A percentile compares a stretch with the other conserved stretches of the same genome.
Evolutionary conservation across 2,797 vertebrate species (phyloP).

Genomic region (Octomys mimax): DNA sequence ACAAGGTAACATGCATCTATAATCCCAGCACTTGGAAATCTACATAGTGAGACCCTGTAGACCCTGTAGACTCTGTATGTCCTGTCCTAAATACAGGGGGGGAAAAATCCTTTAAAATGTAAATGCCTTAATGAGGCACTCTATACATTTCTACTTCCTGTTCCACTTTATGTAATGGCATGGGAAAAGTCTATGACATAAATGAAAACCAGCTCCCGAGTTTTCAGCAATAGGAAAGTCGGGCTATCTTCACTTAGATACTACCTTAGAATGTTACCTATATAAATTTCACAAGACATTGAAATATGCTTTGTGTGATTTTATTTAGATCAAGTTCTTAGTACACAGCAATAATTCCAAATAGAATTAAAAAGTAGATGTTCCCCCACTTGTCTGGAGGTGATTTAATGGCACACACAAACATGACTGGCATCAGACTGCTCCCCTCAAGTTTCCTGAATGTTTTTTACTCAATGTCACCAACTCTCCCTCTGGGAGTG

Average conservation of each 20-base stretch:
- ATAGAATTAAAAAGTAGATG: conserved; percentile 89
- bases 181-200: background rate
- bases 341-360: conserved; percentile 92
- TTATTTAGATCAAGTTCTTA: conserved; percentile 92
- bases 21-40: too few relatives aligned
- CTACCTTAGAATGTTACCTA: conserved; percentile 25
- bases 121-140: background rate
- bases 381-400: conserved; percentile 86
- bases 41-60: too few relatives aligned
- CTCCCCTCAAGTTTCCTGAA: conserved; percentile 81
- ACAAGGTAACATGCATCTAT: too few relatives aligned
- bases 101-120: background rate
- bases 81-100: too few relatives aligned
- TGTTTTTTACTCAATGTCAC: conserved; percentile 38
- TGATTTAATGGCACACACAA: conserved; percentile 88
- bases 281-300: conserved; percentile 74
- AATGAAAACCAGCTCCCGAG: background rate
- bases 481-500: conserved; percentile 72
- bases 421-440: conserved; percentile 82
- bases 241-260: background rate
- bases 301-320: conserved; percentile 86
- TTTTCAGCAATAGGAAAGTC: background rate
- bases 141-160: background rate
- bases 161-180: background rate
- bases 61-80: too few relatives aligned